phyloP scores from a whole-genome alignment of 1,140 invertebrate genomes.

The Sycobia sp. region DNA sequence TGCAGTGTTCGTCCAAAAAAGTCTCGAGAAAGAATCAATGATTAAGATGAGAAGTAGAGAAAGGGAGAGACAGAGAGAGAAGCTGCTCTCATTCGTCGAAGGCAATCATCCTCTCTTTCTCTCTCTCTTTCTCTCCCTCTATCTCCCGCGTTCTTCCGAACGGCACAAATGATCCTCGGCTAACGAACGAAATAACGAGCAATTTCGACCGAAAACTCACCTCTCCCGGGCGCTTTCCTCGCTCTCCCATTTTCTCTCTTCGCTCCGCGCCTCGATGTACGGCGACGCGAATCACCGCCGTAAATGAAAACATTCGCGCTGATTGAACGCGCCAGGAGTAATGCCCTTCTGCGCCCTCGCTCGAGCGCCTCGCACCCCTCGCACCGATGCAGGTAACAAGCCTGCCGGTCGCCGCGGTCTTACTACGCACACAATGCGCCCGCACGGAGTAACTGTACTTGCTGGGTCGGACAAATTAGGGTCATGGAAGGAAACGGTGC shows the following conservation, averaged over 20 bases:
- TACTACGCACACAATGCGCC: background rate
- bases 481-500: conserved; percentile 21
- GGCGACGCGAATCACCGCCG: conserved; percentile 23
- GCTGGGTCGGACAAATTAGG: conserved; percentile 33
- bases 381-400: conserved; percentile 31
- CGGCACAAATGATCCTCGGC: too few relatives aligned
- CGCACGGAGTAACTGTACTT: background rate
- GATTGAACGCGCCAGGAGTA: conserved; percentile 21
- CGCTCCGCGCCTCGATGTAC: background rate
- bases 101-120: too few relatives aligned
- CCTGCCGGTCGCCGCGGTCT: conserved; percentile 13
- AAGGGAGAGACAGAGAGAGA: too few relatives aligned
- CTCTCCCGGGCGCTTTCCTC: too few relatives aligned
- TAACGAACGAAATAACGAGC: conserved; percentile 24
- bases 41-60: too few relatives aligned
- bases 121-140: too few relatives aligned
- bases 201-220: conserved; percentile 19
- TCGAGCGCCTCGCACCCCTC: too few relatives aligned
- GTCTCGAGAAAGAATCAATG: too few relatives aligned
- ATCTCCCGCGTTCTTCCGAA: too few relatives aligned
- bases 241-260: conserved; percentile 6
- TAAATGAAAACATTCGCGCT: conserved; percentile 36
- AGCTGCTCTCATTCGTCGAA: too few relatives aligned
- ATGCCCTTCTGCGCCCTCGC: background rate
- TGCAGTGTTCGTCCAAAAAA: too few relatives aligned